Evolutionary conservation across 2,888 invertebrate species (phyloP).

Genomic region (Dasysyrphus tricinctus): DNA sequence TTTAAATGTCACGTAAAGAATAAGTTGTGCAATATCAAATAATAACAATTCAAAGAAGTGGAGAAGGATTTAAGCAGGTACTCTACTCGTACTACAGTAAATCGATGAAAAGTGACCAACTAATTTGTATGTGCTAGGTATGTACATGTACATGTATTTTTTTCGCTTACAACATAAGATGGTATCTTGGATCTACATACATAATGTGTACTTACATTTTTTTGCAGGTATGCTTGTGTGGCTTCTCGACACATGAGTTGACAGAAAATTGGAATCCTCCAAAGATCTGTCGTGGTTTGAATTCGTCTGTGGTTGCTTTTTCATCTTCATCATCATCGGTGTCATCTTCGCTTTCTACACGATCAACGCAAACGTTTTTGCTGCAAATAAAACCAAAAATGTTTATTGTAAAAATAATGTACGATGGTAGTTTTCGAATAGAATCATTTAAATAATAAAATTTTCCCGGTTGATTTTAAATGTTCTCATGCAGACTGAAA

Average conservation of each 20-base stretch:
- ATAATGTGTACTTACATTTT: conserved; percentile 81
- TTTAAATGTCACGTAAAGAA: conserved; percentile 10
- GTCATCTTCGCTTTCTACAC: conserved; percentile 83
- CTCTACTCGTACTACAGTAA: background rate
- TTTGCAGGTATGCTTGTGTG: conserved; percentile 82
- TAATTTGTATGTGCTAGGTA: background rate
- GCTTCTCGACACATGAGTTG: conserved; percentile 83
- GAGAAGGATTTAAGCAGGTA: too few relatives aligned
- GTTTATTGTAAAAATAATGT: background rate
- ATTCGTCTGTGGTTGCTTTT: conserved; percentile 60
- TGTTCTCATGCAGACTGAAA: too few relatives aligned
- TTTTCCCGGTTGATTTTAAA: too few relatives aligned
- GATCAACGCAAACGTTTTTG: conserved; percentile 87
- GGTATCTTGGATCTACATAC: background rate
- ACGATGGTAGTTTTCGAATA: too few relatives aligned
- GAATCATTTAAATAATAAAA: too few relatives aligned
- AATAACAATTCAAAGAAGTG: background rate
- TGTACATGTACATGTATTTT: too few relatives aligned
- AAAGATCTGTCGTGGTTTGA: conserved; percentile 74
- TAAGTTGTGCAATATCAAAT: conserved; percentile 1
- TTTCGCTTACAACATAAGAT: background rate
- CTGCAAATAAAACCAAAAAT: conserved; percentile 81
- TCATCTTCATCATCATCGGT: conserved; percentile 75
- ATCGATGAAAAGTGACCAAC: background rate
- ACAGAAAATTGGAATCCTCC: conserved; percentile 82